Evolutionary conservation across 2,888 invertebrate species (phyloP).

Genomic region (Tupiocoris notatus): DNA sequence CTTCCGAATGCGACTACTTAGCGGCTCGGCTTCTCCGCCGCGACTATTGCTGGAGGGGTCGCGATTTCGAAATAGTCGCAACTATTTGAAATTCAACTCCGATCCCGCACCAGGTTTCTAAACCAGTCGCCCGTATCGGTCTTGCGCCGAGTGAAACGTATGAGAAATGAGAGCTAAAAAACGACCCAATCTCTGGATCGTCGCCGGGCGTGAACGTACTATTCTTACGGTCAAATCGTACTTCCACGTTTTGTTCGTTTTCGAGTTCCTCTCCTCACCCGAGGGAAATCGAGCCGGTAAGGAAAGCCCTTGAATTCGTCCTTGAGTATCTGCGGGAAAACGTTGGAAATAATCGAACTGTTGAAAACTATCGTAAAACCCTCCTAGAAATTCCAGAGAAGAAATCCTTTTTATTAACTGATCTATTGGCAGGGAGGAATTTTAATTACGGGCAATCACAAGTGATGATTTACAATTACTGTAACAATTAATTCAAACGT

Average conservation of each 20-base stretch:
- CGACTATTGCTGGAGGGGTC: background rate
- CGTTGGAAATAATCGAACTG: background rate
- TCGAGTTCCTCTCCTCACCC: background rate
- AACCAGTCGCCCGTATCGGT: background rate
- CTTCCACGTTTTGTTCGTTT: constrained; percentile 2
- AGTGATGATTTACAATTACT: no score
- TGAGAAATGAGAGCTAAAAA: background rate
- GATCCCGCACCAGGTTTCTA: background rate
- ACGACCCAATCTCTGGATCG: constrained; percentile 11
- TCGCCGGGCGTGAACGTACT: constrained; percentile 6
- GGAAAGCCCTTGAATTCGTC: background rate
- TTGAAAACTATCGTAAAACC: no score
- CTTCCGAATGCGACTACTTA: constrained; percentile 10
- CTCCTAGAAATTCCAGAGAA: no score
- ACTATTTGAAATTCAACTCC: constrained; percentile 17
- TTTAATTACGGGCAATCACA: no score
- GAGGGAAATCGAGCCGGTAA: background rate
- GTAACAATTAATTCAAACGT: no score
- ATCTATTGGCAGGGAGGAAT: no score
- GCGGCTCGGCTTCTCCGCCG: constrained; percentile 1
- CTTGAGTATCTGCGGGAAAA: no score
- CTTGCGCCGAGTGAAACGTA: background rate
- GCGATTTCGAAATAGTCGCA: constrained; percentile 17
- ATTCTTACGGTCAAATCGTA: constrained; percentile 17
- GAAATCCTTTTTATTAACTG: no score